A percentile compares a stretch with the other conserved stretches of the same genome.
Conservation (phyloP, 1,140 invertebrate genomes). For the Aphidius ervi region DNA sequence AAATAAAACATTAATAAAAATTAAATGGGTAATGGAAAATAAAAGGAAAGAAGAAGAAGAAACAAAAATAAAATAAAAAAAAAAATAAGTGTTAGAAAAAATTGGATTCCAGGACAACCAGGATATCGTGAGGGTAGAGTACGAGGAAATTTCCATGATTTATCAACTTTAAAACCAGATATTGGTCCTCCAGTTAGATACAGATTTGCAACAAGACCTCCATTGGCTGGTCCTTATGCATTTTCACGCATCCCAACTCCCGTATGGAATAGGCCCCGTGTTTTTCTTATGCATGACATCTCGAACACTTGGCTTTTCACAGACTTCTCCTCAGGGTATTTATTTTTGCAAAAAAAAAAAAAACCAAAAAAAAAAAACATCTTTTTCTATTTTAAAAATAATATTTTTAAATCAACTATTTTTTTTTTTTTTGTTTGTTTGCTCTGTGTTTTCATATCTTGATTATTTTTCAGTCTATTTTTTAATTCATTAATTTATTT, state of each 20-base stretch:
- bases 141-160: slow-evolving; percentile 47
- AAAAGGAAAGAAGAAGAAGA: background rate
- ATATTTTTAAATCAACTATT: background rate
- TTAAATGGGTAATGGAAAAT: background rate
- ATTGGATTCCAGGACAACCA: slow-evolving; percentile 48
- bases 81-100: background rate
- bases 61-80: background rate
- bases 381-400: slow-evolving; percentile 14
- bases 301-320: slow-evolving; percentile 80
- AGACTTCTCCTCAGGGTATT: slow-evolving; percentile 75
- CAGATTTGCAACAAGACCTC: slow-evolving; percentile 71
- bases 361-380: slow-evolving; percentile 24
- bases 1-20: background rate
- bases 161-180: slow-evolving; percentile 48
- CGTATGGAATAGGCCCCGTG: slow-evolving; percentile 72
- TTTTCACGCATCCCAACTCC: slow-evolving; percentile 81
- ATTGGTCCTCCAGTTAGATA: slow-evolving; percentile 54
- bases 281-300: slow-evolving; percentile 71
- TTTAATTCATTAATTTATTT: background rate
- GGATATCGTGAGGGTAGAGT: slow-evolving; percentile 49
- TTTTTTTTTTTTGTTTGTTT: slow-evolving; percentile 3
- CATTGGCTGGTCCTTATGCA: slow-evolving; percentile 82
- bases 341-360: slow-evolving; percentile 25
- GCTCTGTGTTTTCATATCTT: slow-evolving; percentile 1
- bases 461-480: background rate